Percentiles rank a stretch among this genome's conserved stretches.
phyloP scores from a whole-genome alignment of 1,140 invertebrate species.

The Bactericera cockerelli region DNA sequence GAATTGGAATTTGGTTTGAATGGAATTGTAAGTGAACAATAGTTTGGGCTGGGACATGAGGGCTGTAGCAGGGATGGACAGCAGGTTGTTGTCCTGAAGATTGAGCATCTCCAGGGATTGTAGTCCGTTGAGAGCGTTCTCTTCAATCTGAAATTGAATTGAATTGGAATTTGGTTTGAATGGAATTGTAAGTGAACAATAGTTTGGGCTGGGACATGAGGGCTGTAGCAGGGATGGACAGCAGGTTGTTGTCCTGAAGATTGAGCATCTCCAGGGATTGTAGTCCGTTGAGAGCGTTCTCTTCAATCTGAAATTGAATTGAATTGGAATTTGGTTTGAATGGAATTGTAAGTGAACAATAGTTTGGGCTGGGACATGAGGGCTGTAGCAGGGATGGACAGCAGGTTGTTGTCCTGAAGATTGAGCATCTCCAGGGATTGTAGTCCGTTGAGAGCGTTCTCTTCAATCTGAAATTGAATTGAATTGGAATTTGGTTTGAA shows the following conservation, averaged over 20 bases:
- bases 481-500: no score
- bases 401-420: conserved; percentile 73
- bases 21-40: no score
- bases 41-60: conserved; percentile 54
- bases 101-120: conserved; percentile 56
- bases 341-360: no score
- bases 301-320: conserved; percentile 57
- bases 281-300: conserved; percentile 67
- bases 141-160: conserved; percentile 57
- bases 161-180: no score
- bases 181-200: no score
- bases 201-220: conserved; percentile 54
- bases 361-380: conserved; percentile 54
- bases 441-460: conserved; percentile 67
- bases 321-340: no score
- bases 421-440: conserved; percentile 56
- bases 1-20: no score
- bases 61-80: conserved; percentile 63
- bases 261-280: conserved; percentile 56
- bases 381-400: conserved; percentile 63
- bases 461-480: conserved; percentile 57
- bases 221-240: conserved; percentile 63
- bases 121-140: conserved; percentile 67
- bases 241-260: conserved; percentile 73
- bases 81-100: conserved; percentile 73